Base-by-base conservation (phyloP, 2,113 vertebrate species). In the Otis tarda region DNA sequence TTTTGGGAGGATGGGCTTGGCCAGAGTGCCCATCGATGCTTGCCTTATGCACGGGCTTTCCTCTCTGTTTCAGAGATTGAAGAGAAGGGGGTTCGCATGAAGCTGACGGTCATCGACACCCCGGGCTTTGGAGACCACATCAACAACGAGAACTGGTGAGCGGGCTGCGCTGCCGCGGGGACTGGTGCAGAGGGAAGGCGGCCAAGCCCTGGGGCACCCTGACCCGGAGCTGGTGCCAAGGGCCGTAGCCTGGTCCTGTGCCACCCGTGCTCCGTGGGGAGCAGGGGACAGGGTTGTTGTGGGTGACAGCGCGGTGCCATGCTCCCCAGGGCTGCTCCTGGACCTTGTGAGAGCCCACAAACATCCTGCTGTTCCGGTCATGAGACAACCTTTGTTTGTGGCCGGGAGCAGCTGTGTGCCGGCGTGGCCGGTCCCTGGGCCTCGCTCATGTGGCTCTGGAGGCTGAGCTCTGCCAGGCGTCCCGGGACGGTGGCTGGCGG, bases 101-200 rank as follows among this genome's bases (percentile, higher is more conserved):
- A 99, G 96, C 98, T 99, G 94, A 99, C 99, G 0, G 99, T 99
- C 68, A 99, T 99, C 1, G 99, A 99, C 97, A 99, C 99, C 7
- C 99, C 99, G 0, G 99, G 99, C 47, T 99, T 99, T 59, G 99
- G 99, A 89, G 99, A 99, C 97, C 99, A 99, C 96, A 99, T 99
- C 98, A 99, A 99, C 98, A 99, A 99, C 3, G 99, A 99, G 97
- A 99, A 99, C 97, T 99, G 99, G 99, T 99, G 94, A 99, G 98
- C 47, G 41, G 41, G 41, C 14, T 15, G 41, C 41, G 14, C 41
- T 43, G 41, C 41, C 41, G 41, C 70, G 68, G 59, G n/a, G 37
- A 56, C 25, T 0, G 2, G 6, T 10, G 55, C 16, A 18, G 68
- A 49, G 63, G 35, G 30, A 37, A 83, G 25, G 16, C 3, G 2